phyloP scores from a whole-genome alignment of 2,888 invertebrate genomes.

The Apodemia duryi region DNA sequence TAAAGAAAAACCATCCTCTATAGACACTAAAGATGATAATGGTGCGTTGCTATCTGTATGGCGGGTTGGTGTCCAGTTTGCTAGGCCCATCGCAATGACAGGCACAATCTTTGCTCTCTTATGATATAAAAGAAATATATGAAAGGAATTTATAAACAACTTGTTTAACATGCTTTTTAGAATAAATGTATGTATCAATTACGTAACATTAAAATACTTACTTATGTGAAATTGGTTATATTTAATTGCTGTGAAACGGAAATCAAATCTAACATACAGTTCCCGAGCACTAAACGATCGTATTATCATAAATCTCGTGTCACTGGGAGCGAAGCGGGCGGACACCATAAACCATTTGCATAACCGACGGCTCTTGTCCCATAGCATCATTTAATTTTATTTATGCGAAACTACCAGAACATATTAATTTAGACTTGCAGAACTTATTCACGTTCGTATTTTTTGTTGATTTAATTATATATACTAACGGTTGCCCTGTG shows the following conservation, averaged over 20 bases:
- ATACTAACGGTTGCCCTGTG: too few species aligned
- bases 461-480: too few species aligned
- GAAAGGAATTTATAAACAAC: too few species aligned
- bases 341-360: slow-evolving; percentile 54
- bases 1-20: too few species aligned
- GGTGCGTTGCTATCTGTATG: too few species aligned
- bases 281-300: slow-evolving; percentile 19
- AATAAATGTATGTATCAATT: not conserved
- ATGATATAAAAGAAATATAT: too few species aligned
- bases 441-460: slow-evolving; percentile 1
- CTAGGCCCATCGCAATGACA: too few species aligned
- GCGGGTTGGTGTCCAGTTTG: too few species aligned
- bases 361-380: slow-evolving; percentile 45
- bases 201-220: not conserved
- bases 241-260: slow-evolving; percentile 18
- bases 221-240: not conserved
- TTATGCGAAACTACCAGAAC: slow-evolving; percentile 33
- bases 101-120: too few species aligned
- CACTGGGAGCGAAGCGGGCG: slow-evolving; percentile 34
- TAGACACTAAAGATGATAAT: too few species aligned
- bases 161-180: too few species aligned
- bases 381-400: slow-evolving; percentile 44
- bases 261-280: slow-evolving; percentile 33
- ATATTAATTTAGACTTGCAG: slow-evolving; percentile 30
- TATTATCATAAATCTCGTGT: slow-evolving; percentile 44